Conservation (phyloP, 2,888 invertebrate genomes). For the Pegoplata infirma region DNA sequence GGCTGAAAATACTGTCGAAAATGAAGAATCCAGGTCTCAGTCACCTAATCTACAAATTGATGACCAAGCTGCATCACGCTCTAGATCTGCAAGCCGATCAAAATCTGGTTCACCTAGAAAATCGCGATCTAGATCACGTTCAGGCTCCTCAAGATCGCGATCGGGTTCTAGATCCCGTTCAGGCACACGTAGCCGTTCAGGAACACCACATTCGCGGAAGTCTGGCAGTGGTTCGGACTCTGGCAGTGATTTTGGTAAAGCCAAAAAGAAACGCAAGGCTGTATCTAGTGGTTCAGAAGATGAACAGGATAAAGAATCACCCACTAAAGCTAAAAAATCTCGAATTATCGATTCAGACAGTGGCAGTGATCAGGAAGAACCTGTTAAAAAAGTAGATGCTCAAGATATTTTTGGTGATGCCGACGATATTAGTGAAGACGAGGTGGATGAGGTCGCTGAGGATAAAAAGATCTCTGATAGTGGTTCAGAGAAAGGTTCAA, state of each 20-base stretch:
- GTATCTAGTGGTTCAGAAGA: constrained; percentile 79
- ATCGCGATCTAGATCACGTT: constrained; percentile 52
- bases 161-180: constrained; percentile 67
- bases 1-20: neutral
- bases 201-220: constrained; percentile 66
- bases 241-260: constrained; percentile 75
- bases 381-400: constrained; percentile 78
- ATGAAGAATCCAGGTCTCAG: constrained; percentile 79
- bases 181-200: constrained; percentile 65
- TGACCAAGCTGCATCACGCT: constrained; percentile 74
- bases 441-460: constrained; percentile 70
- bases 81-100: constrained; percentile 72
- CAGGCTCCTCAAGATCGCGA: constrained; percentile 66
- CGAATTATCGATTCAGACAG: constrained; percentile 84
- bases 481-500: constrained; percentile 69
- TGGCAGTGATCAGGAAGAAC: constrained; percentile 79
- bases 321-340: constrained; percentile 79
- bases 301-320: constrained; percentile 48
- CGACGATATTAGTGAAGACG: constrained; percentile 93
- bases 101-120: constrained; percentile 64
- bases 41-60: constrained; percentile 80
- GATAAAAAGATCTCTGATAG: constrained; percentile 71
- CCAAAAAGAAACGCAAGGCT: constrained; percentile 76
- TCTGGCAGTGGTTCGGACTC: constrained; percentile 74
- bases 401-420: constrained; percentile 95